Percentiles rank a stretch among this genome's conserved stretches.
Evolutionary conservation across 92 coral and sea anemone species (phyloP).

Genomic region (Epizoanthus fatuus): DNA sequence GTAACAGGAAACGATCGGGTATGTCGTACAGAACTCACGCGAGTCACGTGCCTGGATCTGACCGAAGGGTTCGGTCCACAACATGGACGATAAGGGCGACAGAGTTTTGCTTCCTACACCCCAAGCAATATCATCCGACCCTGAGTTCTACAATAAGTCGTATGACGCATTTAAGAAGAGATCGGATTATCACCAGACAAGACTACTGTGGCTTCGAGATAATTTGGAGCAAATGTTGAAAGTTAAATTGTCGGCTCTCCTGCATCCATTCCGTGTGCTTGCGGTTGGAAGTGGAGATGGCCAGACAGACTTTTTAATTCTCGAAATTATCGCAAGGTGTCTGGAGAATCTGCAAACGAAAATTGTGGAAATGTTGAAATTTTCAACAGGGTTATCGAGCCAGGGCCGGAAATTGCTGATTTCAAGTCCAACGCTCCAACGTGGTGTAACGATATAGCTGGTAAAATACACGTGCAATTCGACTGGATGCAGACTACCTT

Average conservation of each 20-base stretch:
- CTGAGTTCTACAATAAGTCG: conserved; percentile 4
- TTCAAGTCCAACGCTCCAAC: background rate
- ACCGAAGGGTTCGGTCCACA: too few species aligned
- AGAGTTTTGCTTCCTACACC: too few species aligned
- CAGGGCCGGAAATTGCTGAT: background rate
- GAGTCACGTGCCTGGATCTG: too few species aligned
- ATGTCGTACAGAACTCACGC: too few species aligned
- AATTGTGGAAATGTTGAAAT: background rate
- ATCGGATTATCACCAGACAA: background rate
- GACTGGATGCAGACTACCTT: background rate
- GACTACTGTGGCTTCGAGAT: background rate
- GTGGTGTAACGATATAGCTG: background rate
- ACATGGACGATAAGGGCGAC: too few species aligned
- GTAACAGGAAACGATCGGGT: too few species aligned
- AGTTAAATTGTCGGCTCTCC: background rate
- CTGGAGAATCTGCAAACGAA: background rate
- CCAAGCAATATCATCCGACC: background rate
- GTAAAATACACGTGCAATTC: background rate
- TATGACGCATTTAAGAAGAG: background rate
- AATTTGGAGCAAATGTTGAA: background rate
- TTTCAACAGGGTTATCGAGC: conserved; percentile 20
- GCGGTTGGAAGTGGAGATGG: conserved; percentile 27
- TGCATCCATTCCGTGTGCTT: conserved; percentile 4
- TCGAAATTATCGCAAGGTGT: background rate
- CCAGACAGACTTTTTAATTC: background rate